Evolutionary conservation across 2,888 invertebrate species (phyloP).

Genomic region (Cybosia mesomella): DNA sequence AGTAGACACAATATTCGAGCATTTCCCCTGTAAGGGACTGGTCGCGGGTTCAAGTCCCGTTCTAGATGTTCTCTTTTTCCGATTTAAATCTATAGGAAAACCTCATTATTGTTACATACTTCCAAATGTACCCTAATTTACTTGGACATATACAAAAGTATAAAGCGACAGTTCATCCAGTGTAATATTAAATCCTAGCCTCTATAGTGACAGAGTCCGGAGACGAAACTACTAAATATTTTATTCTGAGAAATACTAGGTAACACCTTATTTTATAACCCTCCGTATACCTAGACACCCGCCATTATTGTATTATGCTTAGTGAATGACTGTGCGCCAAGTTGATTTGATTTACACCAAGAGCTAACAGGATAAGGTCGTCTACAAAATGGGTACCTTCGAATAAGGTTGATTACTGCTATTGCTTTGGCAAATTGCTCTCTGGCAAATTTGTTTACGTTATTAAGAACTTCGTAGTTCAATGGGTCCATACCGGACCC

Average conservation of each 20-base stretch:
- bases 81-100: too few species aligned
- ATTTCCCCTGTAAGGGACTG: too few species aligned
- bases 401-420: neutral
- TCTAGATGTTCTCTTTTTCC: too few species aligned
- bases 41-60: too few species aligned
- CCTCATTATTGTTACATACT: too few species aligned
- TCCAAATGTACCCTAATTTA: neutral
- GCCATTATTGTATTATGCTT: neutral
- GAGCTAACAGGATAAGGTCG: neutral
- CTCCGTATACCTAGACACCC: neutral
- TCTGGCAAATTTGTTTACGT: neutral
- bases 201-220: neutral
- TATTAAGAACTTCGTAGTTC: neutral
- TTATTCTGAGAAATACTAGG: too few species aligned
- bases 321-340: neutral
- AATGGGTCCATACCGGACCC: too few species aligned
- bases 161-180: too few species aligned
- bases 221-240: neutral
- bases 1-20: too few species aligned
- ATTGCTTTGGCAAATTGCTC: neutral
- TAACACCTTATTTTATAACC: too few species aligned
- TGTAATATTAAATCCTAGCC: neutral
- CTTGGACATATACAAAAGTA: neutral
- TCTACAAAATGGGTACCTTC: neutral
- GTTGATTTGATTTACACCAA: neutral